Evolutionary conservation across 2,113 vertebrate genomes (phyloP), one percentile per base, ranked within the genome.

Genomic region (Apeltes quadracus): DNA sequence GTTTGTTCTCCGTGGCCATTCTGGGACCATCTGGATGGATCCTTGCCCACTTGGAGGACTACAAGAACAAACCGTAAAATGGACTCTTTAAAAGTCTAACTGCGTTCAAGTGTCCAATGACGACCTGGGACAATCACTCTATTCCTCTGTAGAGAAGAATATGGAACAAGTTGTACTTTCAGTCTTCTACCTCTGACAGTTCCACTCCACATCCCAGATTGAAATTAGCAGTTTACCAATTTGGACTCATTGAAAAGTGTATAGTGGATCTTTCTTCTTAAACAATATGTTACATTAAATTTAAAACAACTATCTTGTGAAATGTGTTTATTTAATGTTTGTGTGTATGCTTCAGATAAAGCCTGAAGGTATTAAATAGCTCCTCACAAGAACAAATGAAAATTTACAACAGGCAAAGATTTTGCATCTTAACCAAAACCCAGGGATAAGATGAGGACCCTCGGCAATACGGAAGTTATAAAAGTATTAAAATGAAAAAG

Each of bases 1-100:
- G 16, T 0, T 0, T 87, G 18, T 92, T 94, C 39, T 0, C 57
- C 0, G 0, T 89, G 16, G 57, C 81, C 14, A 87, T 94, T 69
- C 84, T 94, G 72, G 94, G 77, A 69, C 94, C 94, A 4, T 79
- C 93, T 1, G 93, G 92, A 6, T 94, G 93, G 93, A 22, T 94
- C 72, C 84, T 94, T 74, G 41, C 88, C 46, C 89, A 94, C 81
- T 59, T 94, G 43, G 93, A 94, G 75, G 87, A 72, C 59, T 94
- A 94, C 85, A 94, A 92, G 76, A 92, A 91, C 59, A 91, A 48
- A 36, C 78, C 81, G 0, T 88, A 68, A 75, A 73, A 2, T 39
- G 69, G 55, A 78, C 65, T 58, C 41, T 72, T 79, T 46, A 63
- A 56, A 32, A 23, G 27, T 61, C 36, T 54, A 56, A 41, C 14